Evolutionary conservation across 2,888 invertebrate genomes (phyloP).

Genomic region (Saturnia pavonia): DNA sequence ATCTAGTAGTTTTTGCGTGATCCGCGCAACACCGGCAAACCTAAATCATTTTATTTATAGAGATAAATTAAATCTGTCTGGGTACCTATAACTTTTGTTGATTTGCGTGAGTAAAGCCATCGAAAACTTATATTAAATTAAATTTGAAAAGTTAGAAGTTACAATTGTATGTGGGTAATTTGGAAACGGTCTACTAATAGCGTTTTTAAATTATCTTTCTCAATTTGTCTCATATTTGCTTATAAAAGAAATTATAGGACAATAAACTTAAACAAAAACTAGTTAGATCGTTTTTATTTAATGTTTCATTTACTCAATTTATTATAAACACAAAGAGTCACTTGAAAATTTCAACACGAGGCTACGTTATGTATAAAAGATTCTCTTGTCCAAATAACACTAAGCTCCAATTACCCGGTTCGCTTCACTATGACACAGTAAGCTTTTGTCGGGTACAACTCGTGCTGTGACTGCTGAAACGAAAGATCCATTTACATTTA

Average conservation of each 20-base stretch:
- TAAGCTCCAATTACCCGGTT: slow-evolving; percentile 12
- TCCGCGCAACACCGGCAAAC: no score
- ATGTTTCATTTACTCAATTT: background rate
- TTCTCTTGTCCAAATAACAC: slow-evolving; percentile 8
- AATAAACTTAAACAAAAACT: no score
- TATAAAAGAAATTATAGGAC: no score
- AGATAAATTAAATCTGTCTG: background rate
- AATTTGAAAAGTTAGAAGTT: background rate
- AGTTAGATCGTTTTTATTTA: no score
- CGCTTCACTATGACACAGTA: slow-evolving; percentile 6
- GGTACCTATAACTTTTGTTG: background rate
- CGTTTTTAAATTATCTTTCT: background rate
- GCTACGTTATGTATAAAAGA: background rate
- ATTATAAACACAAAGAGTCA: background rate
- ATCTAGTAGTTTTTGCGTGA: no score
- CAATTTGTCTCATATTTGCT: no score
- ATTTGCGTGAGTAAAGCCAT: background rate
- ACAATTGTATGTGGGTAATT: background rate
- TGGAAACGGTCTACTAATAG: background rate
- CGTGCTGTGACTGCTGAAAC: slow-evolving; percentile 4
- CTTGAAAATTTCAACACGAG: background rate
- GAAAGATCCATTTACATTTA: background rate
- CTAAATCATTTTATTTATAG: no score
- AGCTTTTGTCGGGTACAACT: slow-evolving; percentile 1
- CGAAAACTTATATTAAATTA: background rate